These are phyloP conservation scores for Puffinus mauretanicus DNA, from an alignment of 2,113 vertebrate species.

Conservation along the genomic window DNA sequence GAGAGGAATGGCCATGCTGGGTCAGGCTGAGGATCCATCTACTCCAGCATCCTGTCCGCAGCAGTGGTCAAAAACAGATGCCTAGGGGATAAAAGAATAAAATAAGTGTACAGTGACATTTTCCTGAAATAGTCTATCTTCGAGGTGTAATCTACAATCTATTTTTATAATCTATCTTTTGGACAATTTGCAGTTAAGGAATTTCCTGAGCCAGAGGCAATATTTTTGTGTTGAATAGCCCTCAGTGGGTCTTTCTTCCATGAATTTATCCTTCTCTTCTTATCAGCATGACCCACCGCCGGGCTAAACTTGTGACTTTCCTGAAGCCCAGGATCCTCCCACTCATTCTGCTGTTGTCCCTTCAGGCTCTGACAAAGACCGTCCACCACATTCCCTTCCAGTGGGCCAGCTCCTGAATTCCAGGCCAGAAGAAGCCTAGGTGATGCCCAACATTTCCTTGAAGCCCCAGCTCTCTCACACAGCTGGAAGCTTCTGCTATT, in stretches of 20 bases:
- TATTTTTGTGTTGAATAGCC: background rate
- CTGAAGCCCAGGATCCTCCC: background rate
- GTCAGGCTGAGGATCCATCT: background rate
- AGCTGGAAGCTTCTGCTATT: background rate
- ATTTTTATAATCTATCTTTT: background rate
- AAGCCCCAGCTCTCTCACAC: background rate
- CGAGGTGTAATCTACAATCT: background rate
- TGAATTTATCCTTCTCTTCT: background rate
- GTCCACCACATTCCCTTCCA: background rate
- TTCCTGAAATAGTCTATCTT: background rate
- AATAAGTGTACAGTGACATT: background rate
- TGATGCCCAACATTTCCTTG: rapidly evolving
- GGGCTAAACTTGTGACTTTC: background rate
- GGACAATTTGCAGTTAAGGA: background rate
- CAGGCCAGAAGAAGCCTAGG: background rate
- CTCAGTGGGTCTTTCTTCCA: background rate
- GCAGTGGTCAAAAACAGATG: background rate
- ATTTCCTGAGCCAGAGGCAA: background rate
- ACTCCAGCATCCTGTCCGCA: background rate
- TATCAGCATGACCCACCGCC: background rate
- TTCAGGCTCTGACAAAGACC: background rate
- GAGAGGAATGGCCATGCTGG: background rate
- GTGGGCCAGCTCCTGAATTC: background rate
- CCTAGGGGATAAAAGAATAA: background rate
- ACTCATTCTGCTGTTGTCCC: background rate